These are phyloP conservation scores for Myotis planiceps DNA, from an alignment of 2,797 vertebrate genomes.

Conservation along the genomic window DNA sequence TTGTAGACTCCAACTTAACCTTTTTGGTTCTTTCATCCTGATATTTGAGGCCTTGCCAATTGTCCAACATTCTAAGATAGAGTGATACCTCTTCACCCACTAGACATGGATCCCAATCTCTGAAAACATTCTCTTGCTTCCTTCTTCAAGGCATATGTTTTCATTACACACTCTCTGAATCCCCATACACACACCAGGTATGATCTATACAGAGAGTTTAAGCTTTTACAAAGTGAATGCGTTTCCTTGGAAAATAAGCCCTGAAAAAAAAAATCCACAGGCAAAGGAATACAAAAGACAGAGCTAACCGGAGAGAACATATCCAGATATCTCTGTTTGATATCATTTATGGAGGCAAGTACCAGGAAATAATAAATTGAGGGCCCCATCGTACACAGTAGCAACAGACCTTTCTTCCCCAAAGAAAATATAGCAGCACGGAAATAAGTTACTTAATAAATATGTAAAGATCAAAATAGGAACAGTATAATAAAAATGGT, in stretches of 20 bases:
- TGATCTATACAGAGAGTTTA: not conserved
- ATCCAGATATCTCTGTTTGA: too few relatives aligned
- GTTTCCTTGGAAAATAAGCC: not conserved
- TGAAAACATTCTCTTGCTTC: not conserved
- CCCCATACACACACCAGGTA: not conserved
- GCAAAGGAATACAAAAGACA: not conserved
- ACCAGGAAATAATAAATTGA: not conserved
- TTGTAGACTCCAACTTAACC: not conserved
- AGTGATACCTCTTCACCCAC: not conserved
- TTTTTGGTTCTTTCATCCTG: not conserved
- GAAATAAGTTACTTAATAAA: not conserved
- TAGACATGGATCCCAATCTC: not conserved
- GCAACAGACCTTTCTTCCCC: not conserved
- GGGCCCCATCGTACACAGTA: not conserved
- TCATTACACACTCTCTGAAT: not conserved
- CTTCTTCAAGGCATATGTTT: not conserved
- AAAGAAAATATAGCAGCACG: not conserved
- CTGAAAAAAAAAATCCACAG: not conserved
- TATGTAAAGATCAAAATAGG: not conserved
- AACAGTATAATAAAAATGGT: slow-evolving; percentile 12
- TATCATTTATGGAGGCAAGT: not conserved
- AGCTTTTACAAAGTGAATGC: not conserved
- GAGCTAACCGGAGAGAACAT: not conserved
- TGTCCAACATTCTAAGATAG: not conserved
- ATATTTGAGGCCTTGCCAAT: not conserved